Conservation (phyloP, 1,140 invertebrate genomes). For the Dermatophagoides farinae region DNA sequence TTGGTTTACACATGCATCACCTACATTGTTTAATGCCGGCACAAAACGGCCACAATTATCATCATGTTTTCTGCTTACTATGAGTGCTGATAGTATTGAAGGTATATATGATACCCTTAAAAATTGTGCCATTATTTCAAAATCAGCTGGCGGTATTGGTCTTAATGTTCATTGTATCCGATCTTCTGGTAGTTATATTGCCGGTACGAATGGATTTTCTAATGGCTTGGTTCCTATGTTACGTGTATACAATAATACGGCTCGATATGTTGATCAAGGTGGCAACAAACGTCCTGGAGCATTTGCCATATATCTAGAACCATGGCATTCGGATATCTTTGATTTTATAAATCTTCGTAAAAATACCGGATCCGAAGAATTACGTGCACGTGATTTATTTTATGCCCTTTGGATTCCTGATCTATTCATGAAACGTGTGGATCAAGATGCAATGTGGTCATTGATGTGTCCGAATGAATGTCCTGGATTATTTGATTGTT, state of each 20-base stretch:
- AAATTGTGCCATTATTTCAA: constrained; percentile 86
- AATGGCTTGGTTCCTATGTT: constrained; percentile 97
- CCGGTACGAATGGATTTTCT: constrained; percentile 80
- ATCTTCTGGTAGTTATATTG: constrained; percentile 71
- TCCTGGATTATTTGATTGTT: constrained; percentile 69
- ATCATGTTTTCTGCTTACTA: constrained; percentile 82
- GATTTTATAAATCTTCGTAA: constrained; percentile 84
- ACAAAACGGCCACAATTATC: constrained; percentile 78
- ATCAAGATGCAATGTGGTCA: constrained; percentile 66
- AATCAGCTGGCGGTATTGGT: constrained; percentile 94
- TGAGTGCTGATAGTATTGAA: constrained; percentile 89
- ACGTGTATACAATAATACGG: constrained; percentile 84
- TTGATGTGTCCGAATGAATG: constrained; percentile 94
- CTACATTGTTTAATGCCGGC: constrained; percentile 87
- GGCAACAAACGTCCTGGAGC: constrained; percentile 72
- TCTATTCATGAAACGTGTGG: constrained; percentile 91
- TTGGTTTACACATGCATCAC: constrained; percentile 94
- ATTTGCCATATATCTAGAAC: constrained; percentile 95
- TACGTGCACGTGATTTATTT: constrained; percentile 83
- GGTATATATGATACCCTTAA: constrained; percentile 91
- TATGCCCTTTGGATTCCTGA: constrained; percentile 97
- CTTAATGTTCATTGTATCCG: constrained; percentile 90
- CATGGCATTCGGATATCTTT: constrained; percentile 96
- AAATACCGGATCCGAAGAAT: constrained; percentile 83
- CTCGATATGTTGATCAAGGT: constrained; percentile 91